Evolutionary conservation across 2,888 invertebrate species (phyloP).

Genomic region (Orthosia gracilis): DNA sequence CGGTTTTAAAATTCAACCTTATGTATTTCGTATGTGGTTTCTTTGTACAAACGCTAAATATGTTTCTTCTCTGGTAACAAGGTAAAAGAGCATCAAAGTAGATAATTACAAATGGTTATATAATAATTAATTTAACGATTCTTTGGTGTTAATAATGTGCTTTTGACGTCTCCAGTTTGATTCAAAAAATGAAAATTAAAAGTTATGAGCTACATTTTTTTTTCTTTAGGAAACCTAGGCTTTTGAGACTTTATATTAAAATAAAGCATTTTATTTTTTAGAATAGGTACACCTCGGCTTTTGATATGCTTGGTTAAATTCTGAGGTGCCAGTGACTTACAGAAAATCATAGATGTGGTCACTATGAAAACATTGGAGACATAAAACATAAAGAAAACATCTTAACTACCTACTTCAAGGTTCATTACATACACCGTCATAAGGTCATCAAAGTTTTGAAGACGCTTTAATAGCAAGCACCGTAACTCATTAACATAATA

Average conservation of each 20-base stretch:
- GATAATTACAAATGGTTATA: not conserved
- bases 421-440: not conserved
- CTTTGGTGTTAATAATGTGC: not conserved
- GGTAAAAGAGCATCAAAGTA: conserved; percentile 40
- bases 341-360: not conserved
- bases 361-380: not conserved
- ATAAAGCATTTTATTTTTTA: too few species aligned
- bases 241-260: too few species aligned
- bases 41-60: conserved; percentile 21
- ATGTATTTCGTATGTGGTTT: conserved; percentile 38
- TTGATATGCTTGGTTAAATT: not conserved
- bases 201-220: too few species aligned
- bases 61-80: conserved; percentile 8
- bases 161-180: not conserved
- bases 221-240: too few species aligned
- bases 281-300: not conserved
- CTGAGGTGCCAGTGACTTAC: not conserved
- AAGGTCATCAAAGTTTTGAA: not conserved
- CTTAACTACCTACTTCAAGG: not conserved
- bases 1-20: conserved; percentile 22
- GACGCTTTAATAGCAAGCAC: not conserved
- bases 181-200: not conserved
- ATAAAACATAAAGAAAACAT: too few species aligned
- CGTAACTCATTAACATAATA: not conserved
- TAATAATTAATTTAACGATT: not conserved